phyloP scores from a whole-genome alignment of 2,113 vertebrate species.

The Pygoscelis adeliae region DNA sequence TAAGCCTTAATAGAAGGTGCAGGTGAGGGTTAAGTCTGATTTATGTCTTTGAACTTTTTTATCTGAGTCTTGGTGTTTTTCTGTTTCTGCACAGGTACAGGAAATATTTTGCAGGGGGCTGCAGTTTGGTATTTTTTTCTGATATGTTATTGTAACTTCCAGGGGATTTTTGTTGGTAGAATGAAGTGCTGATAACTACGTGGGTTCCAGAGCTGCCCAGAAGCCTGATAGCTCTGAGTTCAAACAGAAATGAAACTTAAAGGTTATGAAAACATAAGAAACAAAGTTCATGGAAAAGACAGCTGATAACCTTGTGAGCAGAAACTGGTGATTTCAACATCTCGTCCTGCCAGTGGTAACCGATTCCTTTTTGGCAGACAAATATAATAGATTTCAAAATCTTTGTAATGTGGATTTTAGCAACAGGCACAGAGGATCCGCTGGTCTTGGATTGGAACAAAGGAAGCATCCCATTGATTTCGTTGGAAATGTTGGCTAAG shows the following conservation, averaged over 20 bases:
- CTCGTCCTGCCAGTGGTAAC: background rate
- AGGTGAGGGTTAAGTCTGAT: slow-evolving; percentile 26
- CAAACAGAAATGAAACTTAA: background rate
- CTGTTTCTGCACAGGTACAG: background rate
- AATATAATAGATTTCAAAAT: background rate
- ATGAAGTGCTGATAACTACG: background rate
- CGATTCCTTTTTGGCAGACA: background rate
- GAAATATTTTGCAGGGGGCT: background rate
- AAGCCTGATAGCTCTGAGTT: background rate
- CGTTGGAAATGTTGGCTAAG: background rate
- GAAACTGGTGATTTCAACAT: background rate
- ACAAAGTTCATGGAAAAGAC: background rate
- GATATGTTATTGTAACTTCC: background rate
- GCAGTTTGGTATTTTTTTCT: background rate
- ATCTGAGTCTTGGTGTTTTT: background rate
- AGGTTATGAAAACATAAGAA: background rate
- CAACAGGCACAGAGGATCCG: background rate
- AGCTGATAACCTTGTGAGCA: background rate
- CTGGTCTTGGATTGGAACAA: background rate
- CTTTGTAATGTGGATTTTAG: background rate
- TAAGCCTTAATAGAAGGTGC: slow-evolving; percentile 15
- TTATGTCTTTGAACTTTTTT: background rate
- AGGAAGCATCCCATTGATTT: background rate
- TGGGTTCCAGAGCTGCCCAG: background rate
- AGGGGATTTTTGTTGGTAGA: background rate